Conservation (phyloP, 92 coral and sea anemone genomes). For the Palythoa grandiflora region DNA sequence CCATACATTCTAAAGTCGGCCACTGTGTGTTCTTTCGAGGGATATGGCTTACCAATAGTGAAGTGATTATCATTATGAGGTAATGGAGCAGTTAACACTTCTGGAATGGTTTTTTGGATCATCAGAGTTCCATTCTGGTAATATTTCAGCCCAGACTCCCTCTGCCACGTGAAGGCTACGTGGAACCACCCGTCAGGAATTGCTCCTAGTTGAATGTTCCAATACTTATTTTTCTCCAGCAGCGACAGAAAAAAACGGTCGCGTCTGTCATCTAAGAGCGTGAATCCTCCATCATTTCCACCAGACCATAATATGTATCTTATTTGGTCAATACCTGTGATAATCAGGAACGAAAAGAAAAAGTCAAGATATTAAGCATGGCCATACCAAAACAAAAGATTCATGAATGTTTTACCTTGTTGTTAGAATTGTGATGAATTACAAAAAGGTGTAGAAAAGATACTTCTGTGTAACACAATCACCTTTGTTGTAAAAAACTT, state of each 20-base stretch:
- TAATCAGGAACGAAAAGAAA: too few species aligned
- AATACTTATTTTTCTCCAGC: not conserved
- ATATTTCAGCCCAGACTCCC: not conserved
- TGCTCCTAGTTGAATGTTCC: not conserved
- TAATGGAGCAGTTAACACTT: too few species aligned
- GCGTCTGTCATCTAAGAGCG: not conserved
- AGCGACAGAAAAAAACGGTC: not conserved
- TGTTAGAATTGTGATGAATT: not conserved
- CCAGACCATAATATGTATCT: slow-evolving; percentile 14
- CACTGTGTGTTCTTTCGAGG: not conserved
- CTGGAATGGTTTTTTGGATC: not conserved
- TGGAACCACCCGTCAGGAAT: slow-evolving; percentile 36
- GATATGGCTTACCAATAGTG: not conserved
- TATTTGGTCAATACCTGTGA: not conserved
- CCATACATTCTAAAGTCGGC: slow-evolving; percentile 29
- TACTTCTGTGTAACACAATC: not conserved
- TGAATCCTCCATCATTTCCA: not conserved
- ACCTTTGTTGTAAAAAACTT: slow-evolving; percentile 30
- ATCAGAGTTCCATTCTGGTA: slow-evolving; percentile 29
- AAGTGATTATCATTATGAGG: not conserved
- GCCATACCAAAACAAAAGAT: not conserved
- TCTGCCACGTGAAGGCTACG: slow-evolving; percentile 20
- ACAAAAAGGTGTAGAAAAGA: too few species aligned
- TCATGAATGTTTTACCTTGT: not conserved
- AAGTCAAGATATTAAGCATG: too few species aligned